Percentiles rank a stretch among this genome's conserved stretches.
These are phyloP conservation scores for Brachionus angularis DNA, from an alignment of 1,140 invertebrate species.

Conservation along the genomic window DNA sequence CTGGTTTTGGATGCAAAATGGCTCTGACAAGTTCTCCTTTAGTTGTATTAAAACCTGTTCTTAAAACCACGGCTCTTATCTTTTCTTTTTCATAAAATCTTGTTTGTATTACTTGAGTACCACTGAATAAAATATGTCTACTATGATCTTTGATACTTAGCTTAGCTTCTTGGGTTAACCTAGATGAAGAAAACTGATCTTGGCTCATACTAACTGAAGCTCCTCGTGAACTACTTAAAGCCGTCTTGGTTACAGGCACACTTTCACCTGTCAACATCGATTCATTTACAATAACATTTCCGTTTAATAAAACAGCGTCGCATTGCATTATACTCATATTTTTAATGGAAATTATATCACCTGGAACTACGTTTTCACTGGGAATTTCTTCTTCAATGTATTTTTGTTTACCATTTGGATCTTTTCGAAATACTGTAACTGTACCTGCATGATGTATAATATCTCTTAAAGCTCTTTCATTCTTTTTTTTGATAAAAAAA, in stretches of 20 bases:
- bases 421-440: slow-evolving; percentile 16
- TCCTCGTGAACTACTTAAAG: slow-evolving; percentile 5
- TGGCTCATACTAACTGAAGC: slow-evolving; percentile 26
- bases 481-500: not conserved
- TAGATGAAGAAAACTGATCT: not conserved
- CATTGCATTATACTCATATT: slow-evolving; percentile 48
- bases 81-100: slow-evolving; percentile 29
- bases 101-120: slow-evolving; percentile 43
- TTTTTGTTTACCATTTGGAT: not conserved
- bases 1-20: slow-evolving; percentile 44
- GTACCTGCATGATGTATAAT: slow-evolving; percentile 38
- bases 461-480: slow-evolving; percentile 39
- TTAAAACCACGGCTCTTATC: slow-evolving; percentile 38
- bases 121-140: slow-evolving; percentile 38
- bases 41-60: slow-evolving; percentile 44
- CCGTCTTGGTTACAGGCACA: slow-evolving; percentile 51
- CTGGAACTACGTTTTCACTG: slow-evolving; percentile 50
- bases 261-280: slow-evolving; percentile 54
- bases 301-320: slow-evolving; percentile 52
- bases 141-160: slow-evolving; percentile 41
- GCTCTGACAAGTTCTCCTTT: slow-evolving; percentile 36
- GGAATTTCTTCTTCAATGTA: slow-evolving; percentile 45
- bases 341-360: slow-evolving; percentile 49
- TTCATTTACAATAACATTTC: slow-evolving; percentile 53
- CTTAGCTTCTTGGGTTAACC: slow-evolving; percentile 14